Base-by-base conservation (phyloP, 2,888 invertebrate species). In the Yponomeuta cagnagella region DNA sequence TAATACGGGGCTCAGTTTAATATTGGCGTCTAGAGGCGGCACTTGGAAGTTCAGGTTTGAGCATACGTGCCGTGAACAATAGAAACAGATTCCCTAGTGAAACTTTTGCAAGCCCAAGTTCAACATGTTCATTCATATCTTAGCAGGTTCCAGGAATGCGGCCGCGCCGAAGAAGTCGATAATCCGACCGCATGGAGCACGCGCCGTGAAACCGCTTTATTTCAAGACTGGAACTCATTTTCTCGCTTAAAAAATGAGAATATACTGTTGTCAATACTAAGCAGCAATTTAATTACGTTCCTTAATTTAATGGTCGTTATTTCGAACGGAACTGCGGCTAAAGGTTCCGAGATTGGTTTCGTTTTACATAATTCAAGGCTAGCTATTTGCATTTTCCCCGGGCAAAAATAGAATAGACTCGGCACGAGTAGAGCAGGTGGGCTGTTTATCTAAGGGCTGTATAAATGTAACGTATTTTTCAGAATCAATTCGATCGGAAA, bases 1-100 rank as follows among this genome's bases (percentile, higher is more conserved):
- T 78, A 81, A 78, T 78, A 74, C 73, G 74, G 77, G 77, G 76
- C 77, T 77, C 77, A 78, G 75, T 82, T 80, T 79, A 79, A 82
- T 80, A 82, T 79, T 78, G 77, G 75, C 75, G 76, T 74, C 77
- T 75, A 65, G 64, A 48, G 76, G 73, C 74, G 76, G 73, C 74
- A 76, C 75, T 72, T 72, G 75, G 76, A 76, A 73, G 73, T 76
- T 52, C 48, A 43, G 10, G 43, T 33, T 67, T 65, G 64, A 74
- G 78, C 73, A 75, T 73, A 75, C 71, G 73, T 74, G 75, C 73
- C 74, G 75, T 75, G 75, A 74, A 80, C 77, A 79, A 78, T 76
- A 74, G 73, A 71, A 75, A 67, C 67, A 43, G 67, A 10, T 67
- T 67, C 43, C 31, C 6, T 15, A 33, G 9, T 67, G 43, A 33